Conservation (phyloP, 2,797 vertebrate species). For the Iguana delicatissima region DNA sequence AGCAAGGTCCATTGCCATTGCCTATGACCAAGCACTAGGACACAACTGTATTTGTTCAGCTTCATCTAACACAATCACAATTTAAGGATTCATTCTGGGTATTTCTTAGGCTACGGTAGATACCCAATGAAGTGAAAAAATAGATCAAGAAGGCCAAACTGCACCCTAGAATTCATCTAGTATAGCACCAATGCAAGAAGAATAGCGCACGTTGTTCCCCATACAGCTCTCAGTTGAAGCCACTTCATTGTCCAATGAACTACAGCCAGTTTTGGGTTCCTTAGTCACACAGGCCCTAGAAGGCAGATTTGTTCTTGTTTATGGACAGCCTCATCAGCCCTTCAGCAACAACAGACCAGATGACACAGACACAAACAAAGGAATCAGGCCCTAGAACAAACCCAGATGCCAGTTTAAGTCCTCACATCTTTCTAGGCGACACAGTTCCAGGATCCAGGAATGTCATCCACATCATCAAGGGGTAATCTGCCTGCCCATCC, state of each 20-base stretch:
- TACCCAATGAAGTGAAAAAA: background rate
- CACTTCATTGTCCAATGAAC: background rate
- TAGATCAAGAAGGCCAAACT: background rate
- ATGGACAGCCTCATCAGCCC: background rate
- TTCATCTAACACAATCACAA: background rate
- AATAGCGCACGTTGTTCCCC: background rate
- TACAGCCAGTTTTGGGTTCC: background rate
- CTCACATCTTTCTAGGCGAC: background rate
- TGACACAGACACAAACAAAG: background rate
- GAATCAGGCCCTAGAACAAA: background rate
- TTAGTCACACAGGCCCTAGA: background rate
- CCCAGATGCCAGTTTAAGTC: background rate
- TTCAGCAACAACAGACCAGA: background rate
- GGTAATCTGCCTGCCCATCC: background rate
- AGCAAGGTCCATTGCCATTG: background rate
- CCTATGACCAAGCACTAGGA: background rate
- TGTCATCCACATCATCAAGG: background rate
- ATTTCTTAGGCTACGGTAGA: background rate
- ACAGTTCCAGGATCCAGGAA: background rate
- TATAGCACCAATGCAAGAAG: background rate
- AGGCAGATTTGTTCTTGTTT: background rate
- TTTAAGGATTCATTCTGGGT: background rate
- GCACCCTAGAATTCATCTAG: background rate
- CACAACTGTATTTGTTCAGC: background rate
- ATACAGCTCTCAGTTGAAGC: background rate